phyloP scores from a whole-genome alignment of 2,797 vertebrate species.

The Sebastes nivosus region DNA sequence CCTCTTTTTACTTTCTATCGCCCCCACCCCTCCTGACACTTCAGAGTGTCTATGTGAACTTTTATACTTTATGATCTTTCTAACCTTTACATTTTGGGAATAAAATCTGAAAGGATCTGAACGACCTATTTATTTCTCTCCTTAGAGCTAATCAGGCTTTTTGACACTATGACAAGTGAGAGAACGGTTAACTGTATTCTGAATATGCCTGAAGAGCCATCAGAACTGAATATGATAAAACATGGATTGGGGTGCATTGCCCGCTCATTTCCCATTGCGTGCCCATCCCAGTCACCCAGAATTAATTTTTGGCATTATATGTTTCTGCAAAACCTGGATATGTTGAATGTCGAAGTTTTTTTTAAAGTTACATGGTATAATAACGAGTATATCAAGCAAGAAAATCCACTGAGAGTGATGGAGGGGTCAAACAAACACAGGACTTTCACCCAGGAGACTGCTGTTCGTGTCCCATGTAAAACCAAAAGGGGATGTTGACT shows the following conservation, averaged over 20 bases:
- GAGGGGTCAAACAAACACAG: too few relatives aligned
- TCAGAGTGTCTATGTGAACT: constrained; percentile 65
- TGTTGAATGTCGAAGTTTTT: background rate
- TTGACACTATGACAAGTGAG: constrained; percentile 23
- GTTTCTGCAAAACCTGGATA: background rate
- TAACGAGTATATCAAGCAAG: too few relatives aligned
- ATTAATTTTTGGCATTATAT: background rate
- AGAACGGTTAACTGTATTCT: background rate
- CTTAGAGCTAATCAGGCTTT: background rate
- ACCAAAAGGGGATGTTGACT: too few relatives aligned
- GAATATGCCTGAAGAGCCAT: background rate
- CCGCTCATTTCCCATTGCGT: background rate
- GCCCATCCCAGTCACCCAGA: background rate
- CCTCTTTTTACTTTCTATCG: background rate
- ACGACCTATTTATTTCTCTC: constrained; percentile 10
- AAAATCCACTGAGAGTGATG: too few relatives aligned
- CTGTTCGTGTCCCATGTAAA: too few relatives aligned
- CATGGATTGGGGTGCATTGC: background rate
- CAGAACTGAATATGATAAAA: background rate
- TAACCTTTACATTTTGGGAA: constrained; percentile 68
- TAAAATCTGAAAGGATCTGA: constrained; percentile 30
- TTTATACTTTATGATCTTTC: constrained; percentile 75
- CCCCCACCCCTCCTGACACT: constrained; percentile 50
- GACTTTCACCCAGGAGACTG: too few relatives aligned
- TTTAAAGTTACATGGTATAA: too few relatives aligned